Conservation (phyloP, 2,113 vertebrate genomes). For the Perca flavescens region DNA sequence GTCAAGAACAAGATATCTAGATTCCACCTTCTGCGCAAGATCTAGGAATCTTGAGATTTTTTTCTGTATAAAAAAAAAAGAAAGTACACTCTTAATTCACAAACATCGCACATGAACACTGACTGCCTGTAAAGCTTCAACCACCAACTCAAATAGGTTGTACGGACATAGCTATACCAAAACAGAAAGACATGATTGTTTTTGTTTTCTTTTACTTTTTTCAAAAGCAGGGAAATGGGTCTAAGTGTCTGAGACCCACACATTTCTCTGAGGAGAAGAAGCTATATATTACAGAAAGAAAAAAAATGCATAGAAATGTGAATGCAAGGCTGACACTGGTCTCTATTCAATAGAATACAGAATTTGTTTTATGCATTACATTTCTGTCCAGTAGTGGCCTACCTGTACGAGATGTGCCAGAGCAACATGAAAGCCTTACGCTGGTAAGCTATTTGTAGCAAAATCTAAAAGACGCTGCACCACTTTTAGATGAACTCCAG, state of each 20-base stretch:
- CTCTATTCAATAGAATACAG: constrained; percentile 56
- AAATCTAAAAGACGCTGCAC: constrained; percentile 51
- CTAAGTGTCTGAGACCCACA: constrained; percentile 44
- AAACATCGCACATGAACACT: constrained; percentile 64
- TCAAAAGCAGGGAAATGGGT: constrained; percentile 71
- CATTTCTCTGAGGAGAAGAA: constrained; percentile 65
- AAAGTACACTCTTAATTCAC: constrained; percentile 40
- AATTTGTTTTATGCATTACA: constrained; percentile 68
- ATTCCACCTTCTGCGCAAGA: constrained; percentile 21
- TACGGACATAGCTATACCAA: constrained; percentile 78
- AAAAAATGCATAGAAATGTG: constrained; percentile 74
- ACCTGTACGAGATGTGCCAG: constrained; percentile 54
- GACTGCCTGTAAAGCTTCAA: constrained; percentile 71
- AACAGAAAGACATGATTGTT: constrained; percentile 78
- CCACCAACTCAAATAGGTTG: constrained; percentile 66
- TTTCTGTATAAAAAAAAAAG: constrained; percentile 4
- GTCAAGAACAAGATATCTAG: constrained; percentile 4
- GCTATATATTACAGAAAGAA: constrained; percentile 63
- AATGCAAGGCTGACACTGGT: constrained; percentile 76
- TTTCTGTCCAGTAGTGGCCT: constrained; percentile 71
- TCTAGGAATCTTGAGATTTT: constrained; percentile 16
- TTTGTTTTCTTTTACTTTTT: constrained; percentile 30
- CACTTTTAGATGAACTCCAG: constrained; percentile 25
- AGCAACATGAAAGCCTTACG: constrained; percentile 67
- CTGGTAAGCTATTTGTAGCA: constrained; percentile 63